A percentile compares a stretch with the other conserved stretches of the same genome.
These are phyloP conservation scores for Adelges cooleyi DNA, from an alignment of 1,140 invertebrate species.

Conservation along the genomic window DNA sequence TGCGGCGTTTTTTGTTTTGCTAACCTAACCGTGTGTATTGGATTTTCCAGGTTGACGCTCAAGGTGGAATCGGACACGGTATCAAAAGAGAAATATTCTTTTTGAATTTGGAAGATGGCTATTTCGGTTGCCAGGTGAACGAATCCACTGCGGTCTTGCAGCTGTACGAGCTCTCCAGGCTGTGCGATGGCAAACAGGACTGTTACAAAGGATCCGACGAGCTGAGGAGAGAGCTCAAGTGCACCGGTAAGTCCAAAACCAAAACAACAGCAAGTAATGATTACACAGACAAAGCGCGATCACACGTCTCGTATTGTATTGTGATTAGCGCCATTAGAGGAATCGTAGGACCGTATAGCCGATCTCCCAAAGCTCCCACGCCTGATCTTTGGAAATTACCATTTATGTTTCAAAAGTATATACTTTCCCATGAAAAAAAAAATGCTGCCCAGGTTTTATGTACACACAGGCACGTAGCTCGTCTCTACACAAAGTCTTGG, in stretches of 20 bases:
- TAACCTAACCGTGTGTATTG: not conserved
- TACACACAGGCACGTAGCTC: too few relatives aligned
- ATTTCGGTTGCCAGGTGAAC: conserved; percentile 94
- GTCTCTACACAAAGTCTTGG: too few relatives aligned
- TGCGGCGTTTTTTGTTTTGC: not conserved
- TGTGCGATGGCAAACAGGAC: conserved; percentile 80
- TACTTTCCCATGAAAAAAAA: too few relatives aligned
- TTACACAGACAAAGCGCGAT: too few relatives aligned
- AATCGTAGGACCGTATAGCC: too few relatives aligned
- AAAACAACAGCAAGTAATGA: too few relatives aligned
- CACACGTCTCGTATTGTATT: too few relatives aligned
- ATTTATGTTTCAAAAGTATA: too few relatives aligned
- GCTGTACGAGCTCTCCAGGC: conserved; percentile 84
- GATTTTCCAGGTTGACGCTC: conserved; percentile 53
- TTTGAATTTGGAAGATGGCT: conserved; percentile 90
- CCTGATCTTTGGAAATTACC: too few relatives aligned
- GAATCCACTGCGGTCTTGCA: conserved; percentile 87
- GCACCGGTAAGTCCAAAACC: conserved; percentile 78
- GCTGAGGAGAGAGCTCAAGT: conserved; percentile 76
- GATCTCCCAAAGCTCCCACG: too few relatives aligned
- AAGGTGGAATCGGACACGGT: conserved; percentile 63
- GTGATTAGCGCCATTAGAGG: too few relatives aligned
- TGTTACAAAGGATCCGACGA: conserved; percentile 88
- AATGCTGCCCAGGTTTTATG: too few relatives aligned
- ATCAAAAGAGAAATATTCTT: conserved; percentile 85